Base-by-base conservation (phyloP, 2,888 invertebrate genomes). In the Sicus ferrugineus region DNA sequence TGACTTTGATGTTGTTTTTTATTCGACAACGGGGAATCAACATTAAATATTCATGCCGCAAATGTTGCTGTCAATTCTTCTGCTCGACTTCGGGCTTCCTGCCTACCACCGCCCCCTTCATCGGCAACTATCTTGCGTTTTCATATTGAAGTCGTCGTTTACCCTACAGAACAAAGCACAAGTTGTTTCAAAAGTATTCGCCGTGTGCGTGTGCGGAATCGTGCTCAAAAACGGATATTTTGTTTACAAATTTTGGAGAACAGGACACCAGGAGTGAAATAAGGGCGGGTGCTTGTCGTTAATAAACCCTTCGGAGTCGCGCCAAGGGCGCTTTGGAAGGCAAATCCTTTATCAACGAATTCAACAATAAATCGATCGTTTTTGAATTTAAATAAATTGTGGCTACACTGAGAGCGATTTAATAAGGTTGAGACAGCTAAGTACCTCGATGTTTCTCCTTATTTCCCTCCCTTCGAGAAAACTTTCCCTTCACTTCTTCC, bases 1-100 rank as follows among this genome's bases (percentile, higher is more conserved):
- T 68, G 68, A 63, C 66, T 69, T 67, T 69, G 69, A 59, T 70
- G 68, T 46, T 70, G 70, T 54, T 67, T 65, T 34, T 62, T 68
- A 14, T 52, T 68, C 14, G 58, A 64, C 58, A 19, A 38, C 59
- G 34, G 54, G 31, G 42, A 61, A 68, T 52, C 62, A 62, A 34
- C 9, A 62, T 62, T 52, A 62, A 62, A 34, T 38, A 68, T 68
- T 68, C 62, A 68, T 54, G 62, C 34, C 30, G 69, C 31, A 56
- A 58, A 64, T 64, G 64, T 64, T 31, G 26, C 56, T 38, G 64
- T 69, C 69, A 58, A 26, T 63, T 56, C 42, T 56, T 66, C 50
- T 31, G 64, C 58, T 54, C 42, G 38, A 56, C 66, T 38, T 38
- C 19, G 50, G 23, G n/a, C 23, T n/a, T 34, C n/a, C 26, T 46